phyloP scores from a whole-genome alignment of 2,888 invertebrate genomes.

The Crematogaster levior region DNA sequence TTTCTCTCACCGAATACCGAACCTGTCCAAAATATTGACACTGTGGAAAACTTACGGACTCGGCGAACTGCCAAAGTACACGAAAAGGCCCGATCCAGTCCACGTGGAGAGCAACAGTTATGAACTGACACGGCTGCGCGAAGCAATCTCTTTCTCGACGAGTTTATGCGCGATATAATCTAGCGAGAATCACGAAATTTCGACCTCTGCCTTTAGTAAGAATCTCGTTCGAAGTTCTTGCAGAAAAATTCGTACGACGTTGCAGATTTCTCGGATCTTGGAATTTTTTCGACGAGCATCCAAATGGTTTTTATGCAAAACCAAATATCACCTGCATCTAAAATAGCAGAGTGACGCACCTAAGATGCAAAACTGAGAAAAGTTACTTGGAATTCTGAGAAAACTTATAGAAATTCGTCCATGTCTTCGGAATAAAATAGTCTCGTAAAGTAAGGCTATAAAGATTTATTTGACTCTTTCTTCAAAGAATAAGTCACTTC shows the following conservation, averaged over 20 bases:
- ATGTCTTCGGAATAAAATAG: constrained; percentile 22
- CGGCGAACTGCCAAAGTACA: constrained; percentile 67
- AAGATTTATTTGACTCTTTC: constrained; percentile 25
- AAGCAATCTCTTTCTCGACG: constrained; percentile 47
- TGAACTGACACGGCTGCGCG: constrained; percentile 32
- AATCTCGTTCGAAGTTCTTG: background rate
- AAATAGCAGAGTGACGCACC: constrained; percentile 31
- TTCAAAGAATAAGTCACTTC: constrained; percentile 29
- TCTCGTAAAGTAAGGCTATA: constrained; percentile 22
- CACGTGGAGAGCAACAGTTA: constrained; percentile 69
- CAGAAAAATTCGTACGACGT: constrained; percentile 18
- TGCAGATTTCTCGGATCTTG: constrained; percentile 21
- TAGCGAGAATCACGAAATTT: constrained; percentile 3
- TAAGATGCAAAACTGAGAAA: constrained; percentile 28
- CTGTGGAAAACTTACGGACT: constrained; percentile 33
- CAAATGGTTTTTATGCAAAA: constrained; percentile 41
- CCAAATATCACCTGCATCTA: constrained; percentile 47
- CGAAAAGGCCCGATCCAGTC: background rate
- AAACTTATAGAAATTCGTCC: constrained; percentile 43
- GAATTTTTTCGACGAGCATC: background rate
- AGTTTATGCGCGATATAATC: constrained; percentile 24
- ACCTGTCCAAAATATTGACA: constrained; percentile 76
- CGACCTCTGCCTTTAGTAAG: background rate
- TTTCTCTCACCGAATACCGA: constrained; percentile 58
- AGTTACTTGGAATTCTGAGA: constrained; percentile 25